Evolutionary conservation across 2,888 invertebrate species (phyloP), one percentile per base, ranked within the genome.

Genomic region (Notodonta dromedarius): DNA sequence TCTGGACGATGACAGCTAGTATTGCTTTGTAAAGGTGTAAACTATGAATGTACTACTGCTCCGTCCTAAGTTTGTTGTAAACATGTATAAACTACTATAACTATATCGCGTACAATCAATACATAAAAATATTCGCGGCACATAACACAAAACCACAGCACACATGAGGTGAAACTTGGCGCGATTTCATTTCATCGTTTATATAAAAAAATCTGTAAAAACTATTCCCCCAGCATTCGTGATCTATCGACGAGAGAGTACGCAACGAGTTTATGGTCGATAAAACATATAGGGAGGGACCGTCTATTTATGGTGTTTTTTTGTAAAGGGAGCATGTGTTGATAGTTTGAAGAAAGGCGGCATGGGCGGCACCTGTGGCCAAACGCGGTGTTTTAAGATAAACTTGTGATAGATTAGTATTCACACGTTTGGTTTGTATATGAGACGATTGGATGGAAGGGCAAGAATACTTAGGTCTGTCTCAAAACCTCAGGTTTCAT

Each of bases 191-290:
- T 70, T 65, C 61, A 61, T 59, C 61, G 61, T 62, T 56, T 5
- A n/a, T 13, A 35, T n/a, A 32, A 7, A 32, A 53, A 53, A 53
- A 53, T 0, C 66, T 65, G 61, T 74, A 68, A 70, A 73, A 58
- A 67, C 67, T 79, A 79, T 78, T 82, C 81, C 83, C 83, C 78
- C 70, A 69, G 78, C 74, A 80, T 80, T 87, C 85, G 87, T 87
- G 88, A 89, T 85, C 80, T 88, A 89, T 87, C 82, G 86, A 75
- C 77, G 78, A 81, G 80, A 78, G 83, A 83, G 85, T 83, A 83
- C 80, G 83, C 86, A 86, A 85, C 84, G 87, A 83, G 84, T 90
- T 91, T 90, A 89, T 88, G 82, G 88, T 78, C 91, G 86, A 90
- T 92, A 89, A 90, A 90, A 87, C 83, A 84, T 85, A 84, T 82